Base-by-base conservation (phyloP, 2,797 vertebrate genomes). In the Sternarchorhynchus goeldii region DNA sequence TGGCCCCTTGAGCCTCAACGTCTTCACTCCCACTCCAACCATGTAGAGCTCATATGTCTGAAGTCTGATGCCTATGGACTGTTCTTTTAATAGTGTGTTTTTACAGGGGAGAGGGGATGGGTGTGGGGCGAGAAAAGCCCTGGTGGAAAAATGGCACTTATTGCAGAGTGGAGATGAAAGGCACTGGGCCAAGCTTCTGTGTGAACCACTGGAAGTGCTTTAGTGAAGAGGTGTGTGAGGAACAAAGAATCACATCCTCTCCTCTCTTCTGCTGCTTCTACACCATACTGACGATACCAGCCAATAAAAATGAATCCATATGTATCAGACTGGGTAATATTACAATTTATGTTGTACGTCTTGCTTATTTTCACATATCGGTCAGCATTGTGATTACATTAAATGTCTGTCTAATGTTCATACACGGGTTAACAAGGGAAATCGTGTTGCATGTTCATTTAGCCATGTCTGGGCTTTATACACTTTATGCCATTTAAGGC, bases 21-120 rank as follows among this genome's bases (percentile, higher is more conserved):
- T 75, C 75, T 77, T 76, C 70, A 80, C 79, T 76, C 68, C 79
- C 68, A 73, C 68, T 67, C 20, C 68, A 36, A 14, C 50, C 68
- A 29, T 31, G 68, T 50, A 58, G 8, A 72, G 79, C 79, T 81
- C 79, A 72, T 76, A 68, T 81, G 74, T 81, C 74, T 81, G 74
- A 81, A 76, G 74, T 59, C 79, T 67, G 74, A 73, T 76, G 73
- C 74, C 74, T 66, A 12, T 12, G 50, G 60, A 76, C 73, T 53
- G 68, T 57, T 59, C 79, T 81, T 81, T 81, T 76, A 76, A 81
- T 81, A 81, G 79, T 76, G 58, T 70, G 73, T n/a, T 75, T 76
- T 59, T 72, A 73, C 29, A 31, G 25, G 72, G 60, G 31, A 8
- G 45, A 32, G 60, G 60, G 65, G 12, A 17, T 7, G 36, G 41